phyloP scores from a whole-genome alignment of 2,888 invertebrate species.

The Xylota sylvarum region DNA sequence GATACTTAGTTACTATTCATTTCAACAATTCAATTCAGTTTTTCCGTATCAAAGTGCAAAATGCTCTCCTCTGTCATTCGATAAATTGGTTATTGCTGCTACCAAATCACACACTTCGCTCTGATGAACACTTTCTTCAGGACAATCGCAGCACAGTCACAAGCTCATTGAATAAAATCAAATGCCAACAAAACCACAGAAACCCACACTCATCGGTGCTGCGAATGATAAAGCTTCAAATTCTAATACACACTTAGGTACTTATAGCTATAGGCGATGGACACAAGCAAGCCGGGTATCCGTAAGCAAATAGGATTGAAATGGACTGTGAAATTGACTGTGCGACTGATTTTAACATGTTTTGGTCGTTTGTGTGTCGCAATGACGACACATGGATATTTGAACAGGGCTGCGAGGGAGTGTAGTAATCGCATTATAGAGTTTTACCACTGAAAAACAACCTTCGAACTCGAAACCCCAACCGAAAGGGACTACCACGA shows the following conservation, averaged over 20 bases:
- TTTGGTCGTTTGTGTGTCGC: conserved; percentile 19
- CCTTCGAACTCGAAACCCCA: conserved; percentile 42
- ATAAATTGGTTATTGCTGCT: no score
- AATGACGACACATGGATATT: conserved; percentile 34
- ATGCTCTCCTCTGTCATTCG: no score
- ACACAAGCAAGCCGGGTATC: neutral
- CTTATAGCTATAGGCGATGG: conserved; percentile 1
- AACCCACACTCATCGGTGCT: conserved; percentile 14
- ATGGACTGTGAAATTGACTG: neutral
- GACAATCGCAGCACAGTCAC: neutral
- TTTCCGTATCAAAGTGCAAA: no score
- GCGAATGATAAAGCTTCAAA: conserved; percentile 33
- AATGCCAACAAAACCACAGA: conserved; percentile 23
- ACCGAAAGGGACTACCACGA: conserved; percentile 44
- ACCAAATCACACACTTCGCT: neutral
- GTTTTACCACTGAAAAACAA: conserved; percentile 71
- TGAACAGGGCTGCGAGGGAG: conserved; percentile 75
- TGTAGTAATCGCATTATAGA: conserved; percentile 82
- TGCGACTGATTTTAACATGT: conserved; percentile 20
- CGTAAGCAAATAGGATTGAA: neutral
- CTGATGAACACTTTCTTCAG: neutral
- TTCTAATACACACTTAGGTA: conserved; percentile 15
- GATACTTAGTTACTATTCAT: no score
- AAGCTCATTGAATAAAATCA: conserved; percentile 1
- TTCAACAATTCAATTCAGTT: no score